These are phyloP conservation scores for Kryphioiulus occultus DNA, from an alignment of 2,888 invertebrate genomes.

Conservation along the genomic window DNA sequence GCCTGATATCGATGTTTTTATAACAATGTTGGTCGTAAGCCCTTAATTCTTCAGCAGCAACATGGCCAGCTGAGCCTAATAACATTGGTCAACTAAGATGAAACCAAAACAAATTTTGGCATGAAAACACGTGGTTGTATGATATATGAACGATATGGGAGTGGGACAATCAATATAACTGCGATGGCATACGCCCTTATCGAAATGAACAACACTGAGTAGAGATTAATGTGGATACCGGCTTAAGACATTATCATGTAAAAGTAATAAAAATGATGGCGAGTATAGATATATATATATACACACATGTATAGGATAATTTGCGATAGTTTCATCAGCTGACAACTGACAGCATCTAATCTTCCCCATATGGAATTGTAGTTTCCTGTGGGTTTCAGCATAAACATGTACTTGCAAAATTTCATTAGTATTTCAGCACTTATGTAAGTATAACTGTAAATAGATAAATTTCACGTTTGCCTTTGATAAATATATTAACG, in stretches of 20 bases:
- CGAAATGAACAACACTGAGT: background rate
- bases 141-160: background rate
- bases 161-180: background rate
- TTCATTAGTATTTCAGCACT: background rate
- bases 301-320: background rate
- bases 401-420: background rate
- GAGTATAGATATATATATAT: background rate
- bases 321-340: constrained; percentile 7
- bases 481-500: constrained; percentile 21
- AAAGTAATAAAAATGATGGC: constrained; percentile 20
- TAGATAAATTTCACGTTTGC: constrained; percentile 10
- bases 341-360: background rate
- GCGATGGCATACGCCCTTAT: background rate
- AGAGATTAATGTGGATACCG: background rate
- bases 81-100: background rate
- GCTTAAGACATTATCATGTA: constrained; percentile 29
- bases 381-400: background rate
- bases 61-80: background rate
- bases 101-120: background rate
- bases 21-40: background rate
- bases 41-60: background rate
- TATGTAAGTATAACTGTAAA: background rate
- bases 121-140: background rate
- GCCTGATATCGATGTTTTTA: background rate
- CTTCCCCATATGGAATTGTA: background rate